phyloP scores from a whole-genome alignment of 2,888 invertebrate species.

The Parnassius glacialis region DNA sequence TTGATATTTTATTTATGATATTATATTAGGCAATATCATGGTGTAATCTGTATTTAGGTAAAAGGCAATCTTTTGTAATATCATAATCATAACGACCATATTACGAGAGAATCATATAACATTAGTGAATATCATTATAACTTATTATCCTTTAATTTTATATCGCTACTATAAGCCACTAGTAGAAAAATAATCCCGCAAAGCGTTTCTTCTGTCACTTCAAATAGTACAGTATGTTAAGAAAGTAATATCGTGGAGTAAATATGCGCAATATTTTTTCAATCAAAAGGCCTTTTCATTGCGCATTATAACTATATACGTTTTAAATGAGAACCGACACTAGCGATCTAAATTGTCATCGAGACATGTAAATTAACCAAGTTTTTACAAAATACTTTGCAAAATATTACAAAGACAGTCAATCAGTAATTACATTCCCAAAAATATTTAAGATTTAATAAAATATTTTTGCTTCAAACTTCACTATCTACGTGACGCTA shows the following conservation, averaged over 20 bases:
- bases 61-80: slow-evolving; percentile 4
- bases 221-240: background rate
- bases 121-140: no score
- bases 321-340: no score
- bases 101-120: no score
- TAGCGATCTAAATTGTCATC: no score
- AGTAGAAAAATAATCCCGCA: no score
- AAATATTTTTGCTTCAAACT: slow-evolving; percentile 31
- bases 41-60: slow-evolving; percentile 11
- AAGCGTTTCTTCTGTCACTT: background rate
- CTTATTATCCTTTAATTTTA: no score
- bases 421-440: background rate
- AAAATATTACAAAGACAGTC: slow-evolving; percentile 1
- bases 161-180: no score
- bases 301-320: no score
- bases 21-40: slow-evolving; percentile 10
- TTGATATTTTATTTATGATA: slow-evolving; percentile 19
- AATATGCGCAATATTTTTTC: no score
- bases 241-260: background rate
- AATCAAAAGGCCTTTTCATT: no score
- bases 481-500: background rate
- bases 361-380: no score
- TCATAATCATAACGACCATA: no score
- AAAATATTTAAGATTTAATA: slow-evolving; percentile 1
- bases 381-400: background rate